Percentiles rank a stretch among this genome's conserved stretches.
Evolutionary conservation across 2,888 invertebrate genomes (phyloP).

Genomic region (Crioceris asparagi): DNA sequence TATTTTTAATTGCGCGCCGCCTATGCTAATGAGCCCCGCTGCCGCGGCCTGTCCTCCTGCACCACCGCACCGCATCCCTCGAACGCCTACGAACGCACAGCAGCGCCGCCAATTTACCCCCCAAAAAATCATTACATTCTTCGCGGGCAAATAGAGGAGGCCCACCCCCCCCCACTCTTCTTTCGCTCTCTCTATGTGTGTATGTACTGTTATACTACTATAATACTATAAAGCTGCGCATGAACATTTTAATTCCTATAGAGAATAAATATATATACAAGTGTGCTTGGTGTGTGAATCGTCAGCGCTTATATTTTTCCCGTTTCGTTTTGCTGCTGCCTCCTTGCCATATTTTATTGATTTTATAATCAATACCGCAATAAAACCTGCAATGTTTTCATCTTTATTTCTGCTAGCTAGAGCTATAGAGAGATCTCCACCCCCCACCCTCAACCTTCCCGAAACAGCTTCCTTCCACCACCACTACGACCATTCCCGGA

Average conservation of each 20-base stretch:
- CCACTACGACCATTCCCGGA: too few species aligned
- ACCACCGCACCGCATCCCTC: too few species aligned
- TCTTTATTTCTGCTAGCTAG: slow-evolving; percentile 40
- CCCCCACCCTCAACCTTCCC: slow-evolving; percentile 17
- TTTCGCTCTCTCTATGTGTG: too few species aligned
- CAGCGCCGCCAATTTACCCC: slow-evolving; percentile 53
- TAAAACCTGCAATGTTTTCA: slow-evolving; percentile 44
- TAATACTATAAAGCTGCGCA: slow-evolving; percentile 45
- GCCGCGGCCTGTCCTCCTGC: slow-evolving; percentile 34
- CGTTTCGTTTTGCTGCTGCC: slow-evolving; percentile 16
- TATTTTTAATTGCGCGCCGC: slow-evolving; percentile 32
- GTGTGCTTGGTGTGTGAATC: slow-evolving; percentile 40
- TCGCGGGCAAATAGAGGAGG: slow-evolving; percentile 53
- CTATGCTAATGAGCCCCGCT: slow-evolving; percentile 33
- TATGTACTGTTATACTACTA: too few species aligned
- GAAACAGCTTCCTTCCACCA: too few species aligned
- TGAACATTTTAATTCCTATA: slow-evolving; percentile 40
- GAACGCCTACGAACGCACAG: too few species aligned
- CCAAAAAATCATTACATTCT: slow-evolving; percentile 80
- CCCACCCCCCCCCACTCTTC: too few species aligned
- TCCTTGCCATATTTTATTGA: slow-evolving; percentile 41
- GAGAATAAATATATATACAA: slow-evolving; percentile 35
- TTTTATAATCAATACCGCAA: slow-evolving; percentile 45
- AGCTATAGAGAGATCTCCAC: too few species aligned
- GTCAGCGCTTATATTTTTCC: slow-evolving; percentile 30